Base-by-base conservation (phyloP, 2,797 vertebrate genomes). In the Darevskia nairensis region DNA sequence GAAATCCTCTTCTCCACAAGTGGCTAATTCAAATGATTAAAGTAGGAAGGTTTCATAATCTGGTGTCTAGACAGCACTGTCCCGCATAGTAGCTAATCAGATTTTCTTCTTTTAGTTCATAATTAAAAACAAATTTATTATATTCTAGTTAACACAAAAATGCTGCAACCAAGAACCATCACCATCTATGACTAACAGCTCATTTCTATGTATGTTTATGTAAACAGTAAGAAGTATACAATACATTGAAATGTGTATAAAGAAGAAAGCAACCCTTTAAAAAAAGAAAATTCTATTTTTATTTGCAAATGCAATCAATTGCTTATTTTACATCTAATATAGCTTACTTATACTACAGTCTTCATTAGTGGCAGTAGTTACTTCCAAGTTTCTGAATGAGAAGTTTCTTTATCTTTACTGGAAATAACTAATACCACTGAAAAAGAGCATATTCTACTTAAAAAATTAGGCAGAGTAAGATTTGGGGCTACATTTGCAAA, bases 111-210 rank as follows among this genome's bases (percentile, higher is more conserved):
- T 44, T 89, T 71, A 77, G 69, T 93, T 94, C 86, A 90, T 86
- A 89, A 19, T 50, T 93, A 78, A 93, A 92, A 78, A 68, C 76
- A 68, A 21, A 0, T 93, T 94, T 95, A 92, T 91, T 94, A 93
- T 95, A 93, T 91, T 74, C 35, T 74, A 39, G 35, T 21, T 94
- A 94, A 90, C n/a, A 82, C 2, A 17, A 61, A 92, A 89, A 69
- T 83, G 82, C 90, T 94, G 88, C 72, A 93, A 82, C 86, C 92
- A 90, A 87, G 93, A 94, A 94, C 84, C 89, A 32, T n/a, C 90
- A 90, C 84, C 86, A 90, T 84, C 86, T 64, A 89, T 91, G 91
- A 93, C 91, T 91, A 66, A 72, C 5, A 72, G 17, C 25, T 27
- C 3, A 27, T 44, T 39, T 9, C 27, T 68, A 32, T n/a, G 29